Base-by-base conservation (phyloP, 2,888 invertebrate genomes). In the Psylliodes chrysocephalus region DNA sequence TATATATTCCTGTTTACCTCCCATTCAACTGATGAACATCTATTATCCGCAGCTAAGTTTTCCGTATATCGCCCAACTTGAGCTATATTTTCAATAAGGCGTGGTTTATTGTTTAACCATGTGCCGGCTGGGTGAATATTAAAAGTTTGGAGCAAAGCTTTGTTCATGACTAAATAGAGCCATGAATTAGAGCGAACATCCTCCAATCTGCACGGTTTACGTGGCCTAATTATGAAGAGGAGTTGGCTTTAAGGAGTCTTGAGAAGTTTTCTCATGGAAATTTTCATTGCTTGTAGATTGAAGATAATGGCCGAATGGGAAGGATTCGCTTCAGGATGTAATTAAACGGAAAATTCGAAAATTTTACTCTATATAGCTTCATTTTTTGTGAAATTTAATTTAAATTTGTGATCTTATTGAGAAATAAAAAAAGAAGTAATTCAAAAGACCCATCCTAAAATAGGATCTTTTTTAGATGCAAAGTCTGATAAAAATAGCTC, bases 21-120 rank as follows among this genome's bases (percentile, higher is more conserved):
- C 12, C 14, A 14, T 46, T 46, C 46, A 8, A 14, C 47, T 60
- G 62, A 60, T 46, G 63, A 63, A 66, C 64, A 68, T 67, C 66
- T 68, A 67, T 67, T 67, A 65, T 60, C 64, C 63, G 38, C 46
- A 51, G 35, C 57, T 51, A 63, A 67, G 55, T 67, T 64, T 59
- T 67, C 60, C 53, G 55, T 60, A 64, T 64, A 65, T 56, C 64
- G 68, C 60, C 65, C 49, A 69, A 69, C 67, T 67, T 69, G 54
- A 54, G 64, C 68, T 54, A 66, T 68, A 70, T 68, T 63, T 54
- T 63, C 64, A 65, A 68, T 63, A 69, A 63, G 70, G 66, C 55
- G 59, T 63, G 55, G 66, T 70, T 70, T 70, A 70, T 68, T 70
- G 64, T 66, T 64, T 68, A 54, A 63, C 66, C 68, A 63, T 66